A percentile compares a stretch with the other conserved stretches of the same genome.
Evolutionary conservation across 2,797 vertebrate species (phyloP).

Genomic region (Peromyscus aztecus): DNA sequence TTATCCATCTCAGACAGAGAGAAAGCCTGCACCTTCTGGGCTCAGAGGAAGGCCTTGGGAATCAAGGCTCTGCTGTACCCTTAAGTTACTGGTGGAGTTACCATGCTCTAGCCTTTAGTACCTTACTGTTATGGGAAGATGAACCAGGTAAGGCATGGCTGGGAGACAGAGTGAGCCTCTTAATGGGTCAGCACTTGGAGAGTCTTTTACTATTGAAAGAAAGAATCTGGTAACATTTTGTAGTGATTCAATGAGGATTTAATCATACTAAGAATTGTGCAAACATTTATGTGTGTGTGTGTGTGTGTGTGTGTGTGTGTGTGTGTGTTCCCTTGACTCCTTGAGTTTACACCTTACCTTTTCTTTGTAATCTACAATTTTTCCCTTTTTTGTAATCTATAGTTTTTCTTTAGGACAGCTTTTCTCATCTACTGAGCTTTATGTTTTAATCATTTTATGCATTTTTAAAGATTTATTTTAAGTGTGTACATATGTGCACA

Average conservation of each 20-base stretch:
- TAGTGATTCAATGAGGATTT: slow-evolving; percentile 1
- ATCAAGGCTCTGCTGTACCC: neutral
- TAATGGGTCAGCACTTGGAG: neutral
- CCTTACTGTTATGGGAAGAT: neutral
- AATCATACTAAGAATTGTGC: neutral
- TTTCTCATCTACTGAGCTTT: slow-evolving; percentile 24
- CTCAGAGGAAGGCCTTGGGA: slow-evolving; percentile 31
- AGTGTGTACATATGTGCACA: neutral
- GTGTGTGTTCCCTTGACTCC: neutral
- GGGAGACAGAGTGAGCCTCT: neutral
- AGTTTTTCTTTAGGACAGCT: neutral
- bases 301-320: neutral
- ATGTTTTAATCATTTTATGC: slow-evolving; percentile 39
- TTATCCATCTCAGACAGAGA: slow-evolving; percentile 34
- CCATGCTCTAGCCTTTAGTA: neutral
- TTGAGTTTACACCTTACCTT: slow-evolving; percentile 12
- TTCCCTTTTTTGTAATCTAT: neutral
- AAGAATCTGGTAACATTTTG: neutral
- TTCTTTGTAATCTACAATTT: slow-evolving; percentile 19
- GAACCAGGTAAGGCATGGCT: too few species aligned
- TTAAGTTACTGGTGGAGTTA: slow-evolving; percentile 42
- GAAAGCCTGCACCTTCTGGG: slow-evolving; percentile 16
- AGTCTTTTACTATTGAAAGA: neutral
- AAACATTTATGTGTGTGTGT: neutral
- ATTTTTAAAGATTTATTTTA: neutral